Evolutionary conservation across 2,113 vertebrate species (phyloP).

Genomic region (Otis tarda): DNA sequence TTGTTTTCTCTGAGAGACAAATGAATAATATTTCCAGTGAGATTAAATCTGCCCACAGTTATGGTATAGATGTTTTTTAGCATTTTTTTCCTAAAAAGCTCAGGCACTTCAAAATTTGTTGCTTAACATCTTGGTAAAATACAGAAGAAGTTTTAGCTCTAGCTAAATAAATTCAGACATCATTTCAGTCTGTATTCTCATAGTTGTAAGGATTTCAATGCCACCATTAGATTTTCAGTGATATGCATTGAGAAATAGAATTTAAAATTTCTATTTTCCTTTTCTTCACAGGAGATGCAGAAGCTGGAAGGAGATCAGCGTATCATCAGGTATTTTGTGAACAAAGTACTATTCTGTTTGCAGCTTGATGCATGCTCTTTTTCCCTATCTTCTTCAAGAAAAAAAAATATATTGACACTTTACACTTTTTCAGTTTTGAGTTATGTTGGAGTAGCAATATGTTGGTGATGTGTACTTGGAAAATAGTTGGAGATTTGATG

Average conservation of each 20-base stretch:
- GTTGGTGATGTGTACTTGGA: neutral
- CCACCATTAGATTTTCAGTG: neutral
- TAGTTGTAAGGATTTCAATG: neutral
- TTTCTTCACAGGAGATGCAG: neutral
- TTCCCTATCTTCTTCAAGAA: neutral
- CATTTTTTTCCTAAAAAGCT: accelerated
- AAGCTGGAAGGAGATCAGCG: neutral
- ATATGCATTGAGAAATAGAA: neutral
- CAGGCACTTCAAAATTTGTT: neutral
- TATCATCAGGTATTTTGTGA: neutral
- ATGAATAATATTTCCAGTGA: neutral
- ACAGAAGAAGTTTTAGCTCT: neutral
- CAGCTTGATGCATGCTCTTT: neutral
- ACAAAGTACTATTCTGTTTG: neutral
- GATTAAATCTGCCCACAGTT: neutral
- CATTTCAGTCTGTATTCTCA: neutral
- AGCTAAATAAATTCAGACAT: neutral
- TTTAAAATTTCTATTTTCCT: neutral
- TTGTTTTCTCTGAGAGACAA: neutral
- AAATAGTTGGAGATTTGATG: neutral
- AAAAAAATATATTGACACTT: neutral
- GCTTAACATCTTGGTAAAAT: neutral
- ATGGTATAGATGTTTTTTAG: neutral
- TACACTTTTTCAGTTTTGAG: neutral
- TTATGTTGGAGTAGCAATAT: neutral